Base-by-base conservation (phyloP, 2,113 vertebrate genomes). In the Odontophorus gujanensis region DNA sequence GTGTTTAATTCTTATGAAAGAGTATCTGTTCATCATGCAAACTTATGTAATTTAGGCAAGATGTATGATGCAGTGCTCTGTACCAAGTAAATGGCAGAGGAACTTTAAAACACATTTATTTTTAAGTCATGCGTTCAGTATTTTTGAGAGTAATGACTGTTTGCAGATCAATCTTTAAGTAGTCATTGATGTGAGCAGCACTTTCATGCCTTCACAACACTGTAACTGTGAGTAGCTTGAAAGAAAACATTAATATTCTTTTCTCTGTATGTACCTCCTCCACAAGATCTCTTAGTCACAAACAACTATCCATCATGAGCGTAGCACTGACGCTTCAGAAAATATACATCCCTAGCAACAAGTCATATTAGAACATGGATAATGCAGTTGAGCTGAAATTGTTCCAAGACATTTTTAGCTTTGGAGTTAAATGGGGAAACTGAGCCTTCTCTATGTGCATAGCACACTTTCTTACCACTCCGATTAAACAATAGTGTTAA, bases 271-370 rank as follows among this genome's bases (percentile, higher is more conserved):
- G 9, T 71, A 38, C 34, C 24, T 36, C 30, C 36, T 58, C 48
- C n/a, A 50, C 42, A 53, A 74, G 21, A 57, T 72, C 38, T 34
- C 24, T 53, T 13, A 32, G 38, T 25, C 71, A 22, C 16, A 42
- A 4, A 32, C 15, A 48, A 20, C 7, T 45, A 42, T 59, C 20
- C 7, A 1, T 58, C 61, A 59, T 3, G 19, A 30, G 14, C 9
- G 8, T 9, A 24, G 18, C 10, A 51, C 0, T 69, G 25, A 24
- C 25, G 34, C 25, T 9, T 38, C 66, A 55, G 3, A 77, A 62
- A 53, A 30, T 1, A 13, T 6, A 4, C 24, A n/a, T 51, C 4
- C 47, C 32, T 55, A 47, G 8, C 8, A 68, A 63, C 0, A 0
- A 20, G 11, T 17, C 22, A 42, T 2, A 9, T 32, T 13, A 36